Evolutionary conservation across 2,113 vertebrate species (phyloP).

Genomic region (Budorcas taxicolor): DNA sequence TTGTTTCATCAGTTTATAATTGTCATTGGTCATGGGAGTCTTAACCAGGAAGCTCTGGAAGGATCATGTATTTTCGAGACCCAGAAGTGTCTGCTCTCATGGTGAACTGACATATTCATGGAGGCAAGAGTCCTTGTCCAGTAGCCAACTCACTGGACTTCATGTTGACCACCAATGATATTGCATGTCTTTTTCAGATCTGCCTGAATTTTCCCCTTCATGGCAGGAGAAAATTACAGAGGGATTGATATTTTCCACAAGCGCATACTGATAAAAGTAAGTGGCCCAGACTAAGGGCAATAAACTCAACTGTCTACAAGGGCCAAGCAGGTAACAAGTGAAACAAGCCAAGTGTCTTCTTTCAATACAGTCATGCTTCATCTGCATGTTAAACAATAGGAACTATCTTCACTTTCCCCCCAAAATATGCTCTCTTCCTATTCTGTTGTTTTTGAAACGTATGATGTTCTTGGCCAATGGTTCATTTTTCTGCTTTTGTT

Average conservation of each 20-base stretch:
- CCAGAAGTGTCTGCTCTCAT: neutral
- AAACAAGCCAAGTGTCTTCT: neutral
- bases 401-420: slow-evolving; percentile 1
- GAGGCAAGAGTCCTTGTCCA: neutral
- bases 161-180: neutral
- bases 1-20: neutral
- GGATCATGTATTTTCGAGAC: neutral
- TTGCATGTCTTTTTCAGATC: neutral
- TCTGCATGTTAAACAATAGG: neutral
- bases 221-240: neutral
- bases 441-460: slow-evolving; percentile 36
- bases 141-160: neutral
- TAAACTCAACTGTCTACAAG: neutral
- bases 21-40: neutral
- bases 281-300: neutral
- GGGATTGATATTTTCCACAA: neutral
- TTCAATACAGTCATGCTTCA: neutral
- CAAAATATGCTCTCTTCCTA: neutral
- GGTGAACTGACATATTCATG: neutral
- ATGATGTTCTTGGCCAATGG: slow-evolving; percentile 13
- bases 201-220: neutral
- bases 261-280: neutral
- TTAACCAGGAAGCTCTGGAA: neutral
- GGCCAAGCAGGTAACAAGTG: neutral
- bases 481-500: slow-evolving; percentile 24